Percentiles rank a stretch among this genome's conserved stretches.
Evolutionary conservation across 1,140 invertebrate species (phyloP).

Genomic region (Phenacoccus solenopsis): DNA sequence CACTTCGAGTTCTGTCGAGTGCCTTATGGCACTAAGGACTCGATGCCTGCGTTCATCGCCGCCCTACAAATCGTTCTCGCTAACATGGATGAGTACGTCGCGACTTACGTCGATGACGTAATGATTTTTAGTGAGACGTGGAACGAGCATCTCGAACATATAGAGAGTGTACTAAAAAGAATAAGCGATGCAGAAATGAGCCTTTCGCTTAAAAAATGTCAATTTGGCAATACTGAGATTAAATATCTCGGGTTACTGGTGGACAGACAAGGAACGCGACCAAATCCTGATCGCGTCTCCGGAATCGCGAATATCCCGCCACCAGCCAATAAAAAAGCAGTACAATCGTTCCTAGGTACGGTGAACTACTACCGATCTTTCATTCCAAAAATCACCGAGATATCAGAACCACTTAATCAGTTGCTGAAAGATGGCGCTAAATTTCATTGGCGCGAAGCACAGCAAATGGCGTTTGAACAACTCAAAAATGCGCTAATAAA

Average conservation of each 20-base stretch:
- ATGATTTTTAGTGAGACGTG: slow-evolving; percentile 29
- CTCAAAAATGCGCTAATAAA: not conserved
- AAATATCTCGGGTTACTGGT: slow-evolving; percentile 33
- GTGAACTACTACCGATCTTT: slow-evolving; percentile 32
- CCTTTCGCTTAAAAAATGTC: slow-evolving; percentile 34
- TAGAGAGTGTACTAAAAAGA: slow-evolving; percentile 25
- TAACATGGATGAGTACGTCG: not conserved
- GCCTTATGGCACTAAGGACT: not conserved
- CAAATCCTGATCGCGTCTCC: slow-evolving; percentile 32
- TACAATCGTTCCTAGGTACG: slow-evolving; percentile 34
- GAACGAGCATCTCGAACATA: slow-evolving; percentile 26
- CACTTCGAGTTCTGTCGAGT: not conserved
- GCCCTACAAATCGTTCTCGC: not conserved
- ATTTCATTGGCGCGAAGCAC: slow-evolving; percentile 14
- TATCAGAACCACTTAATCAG: slow-evolving; percentile 26
- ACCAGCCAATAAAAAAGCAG: slow-evolving; percentile 31
- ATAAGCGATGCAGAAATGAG: slow-evolving; percentile 31
- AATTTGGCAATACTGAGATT: slow-evolving; percentile 29
- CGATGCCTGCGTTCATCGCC: not conserved
- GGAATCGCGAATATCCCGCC: slow-evolving; percentile 31
- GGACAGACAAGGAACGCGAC: slow-evolving; percentile 29
- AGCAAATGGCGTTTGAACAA: not conserved
- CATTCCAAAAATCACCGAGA: slow-evolving; percentile 33
- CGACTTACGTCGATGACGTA: slow-evolving; percentile 32
- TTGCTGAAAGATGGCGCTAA: slow-evolving; percentile 22